Base-by-base conservation (phyloP, 2,888 invertebrate species). In the Napeogenes sylphis region DNA sequence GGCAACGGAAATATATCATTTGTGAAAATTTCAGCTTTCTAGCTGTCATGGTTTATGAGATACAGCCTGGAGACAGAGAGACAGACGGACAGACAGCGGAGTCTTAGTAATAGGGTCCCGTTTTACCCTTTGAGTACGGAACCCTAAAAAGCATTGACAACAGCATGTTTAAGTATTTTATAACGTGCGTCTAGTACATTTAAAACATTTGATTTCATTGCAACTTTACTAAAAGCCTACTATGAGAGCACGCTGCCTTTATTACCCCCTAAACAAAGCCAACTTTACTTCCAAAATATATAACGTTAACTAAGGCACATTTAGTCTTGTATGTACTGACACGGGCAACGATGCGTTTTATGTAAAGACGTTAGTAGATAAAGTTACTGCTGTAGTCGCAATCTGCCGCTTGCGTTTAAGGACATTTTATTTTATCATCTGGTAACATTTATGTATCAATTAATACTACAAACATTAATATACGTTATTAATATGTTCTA, bases 271-370 rank as follows among this genome's bases (percentile, higher is more conserved):
- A 51, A 30, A 51, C 51, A 12, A 51, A 51, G 30, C 51, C 30
- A 51, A 51, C 51, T 30, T 51, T 30, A 30, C 51, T 12, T 51
- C 30, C 51, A 51, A 51, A 51, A 51, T 51, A 51, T 51, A 51
- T 51, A 51, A 51, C 30, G 51, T 51, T 51, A 30, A 30, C 51
- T 30, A 30, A 51, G 51, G 51, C 51, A 51, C 51, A 51, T 51
- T 51, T 51, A 51, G 51, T 51, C 51, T 51, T 51, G 30, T 51
- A 51, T 51, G 30, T 51, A 51, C 30, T 21, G 51, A 30, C 30
- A 10, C 51, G 30, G 51, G 51, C 51, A 51, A 51, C 51, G 51
- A 51, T 30, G 51, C 51, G 51, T 51, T 51, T 51, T 51, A 51
- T 51, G 51, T 51, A 42, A 42, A 10, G 51, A 51, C 30, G 51